phyloP scores from a whole-genome alignment of 2,797 vertebrate species.

The Peromyscus eremicus region DNA sequence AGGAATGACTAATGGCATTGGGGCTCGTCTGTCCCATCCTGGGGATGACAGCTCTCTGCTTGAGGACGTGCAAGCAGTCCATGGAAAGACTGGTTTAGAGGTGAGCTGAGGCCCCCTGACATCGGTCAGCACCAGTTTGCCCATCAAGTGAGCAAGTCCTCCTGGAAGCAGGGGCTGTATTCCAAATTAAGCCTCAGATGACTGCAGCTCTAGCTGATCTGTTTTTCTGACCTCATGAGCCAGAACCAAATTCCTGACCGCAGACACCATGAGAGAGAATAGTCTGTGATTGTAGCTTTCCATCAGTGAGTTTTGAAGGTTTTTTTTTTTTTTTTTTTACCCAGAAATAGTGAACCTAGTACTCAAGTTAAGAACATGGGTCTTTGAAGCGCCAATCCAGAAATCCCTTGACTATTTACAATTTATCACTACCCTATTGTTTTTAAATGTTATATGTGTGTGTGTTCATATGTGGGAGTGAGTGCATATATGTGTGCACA shows the following conservation, averaged over 20 bases:
- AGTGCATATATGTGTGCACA: not conserved
- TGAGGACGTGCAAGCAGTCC: not conserved
- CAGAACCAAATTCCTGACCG: not conserved
- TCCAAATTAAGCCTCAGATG: not conserved
- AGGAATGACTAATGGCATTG: not conserved
- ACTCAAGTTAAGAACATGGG: not conserved
- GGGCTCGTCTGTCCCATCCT: not conserved
- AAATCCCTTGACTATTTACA: slow-evolving; percentile 26
- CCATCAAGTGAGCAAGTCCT: not conserved
- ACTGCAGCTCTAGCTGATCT: not conserved
- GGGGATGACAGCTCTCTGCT: not conserved
- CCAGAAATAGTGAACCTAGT: not conserved
- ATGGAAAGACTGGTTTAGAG: not conserved
- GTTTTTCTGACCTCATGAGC: not conserved
- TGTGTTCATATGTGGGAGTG: not conserved
- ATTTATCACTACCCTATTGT: not conserved
- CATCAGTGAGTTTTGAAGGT: not conserved
- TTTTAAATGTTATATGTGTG: not conserved
- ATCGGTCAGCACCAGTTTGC: not conserved
- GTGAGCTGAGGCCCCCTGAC: not conserved
- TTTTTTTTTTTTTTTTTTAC: not conserved
- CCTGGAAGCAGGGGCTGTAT: not conserved
- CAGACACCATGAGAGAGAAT: not conserved
- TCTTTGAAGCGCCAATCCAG: not conserved
- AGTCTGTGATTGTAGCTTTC: not conserved